Evolutionary conservation across 2,888 invertebrate genomes (phyloP).

Genomic region (Eilema griseolum): DNA sequence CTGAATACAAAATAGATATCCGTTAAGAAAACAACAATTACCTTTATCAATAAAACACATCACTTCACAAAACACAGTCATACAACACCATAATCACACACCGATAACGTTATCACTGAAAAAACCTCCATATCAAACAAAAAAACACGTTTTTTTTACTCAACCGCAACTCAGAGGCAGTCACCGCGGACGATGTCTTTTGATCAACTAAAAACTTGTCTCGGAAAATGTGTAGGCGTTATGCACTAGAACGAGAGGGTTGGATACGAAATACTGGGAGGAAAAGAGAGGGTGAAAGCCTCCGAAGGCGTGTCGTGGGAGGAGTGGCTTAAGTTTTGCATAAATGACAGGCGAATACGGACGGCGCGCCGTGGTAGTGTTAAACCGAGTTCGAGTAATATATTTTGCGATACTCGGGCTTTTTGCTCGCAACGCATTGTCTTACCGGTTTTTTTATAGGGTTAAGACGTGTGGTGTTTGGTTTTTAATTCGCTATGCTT

Average conservation of each 20-base stretch:
- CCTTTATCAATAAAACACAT: conserved; percentile 53
- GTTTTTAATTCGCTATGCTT: conserved; percentile 64
- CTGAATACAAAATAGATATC: conserved; percentile 6
- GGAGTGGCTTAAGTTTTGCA: conserved; percentile 79
- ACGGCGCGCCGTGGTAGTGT: conserved; percentile 54
- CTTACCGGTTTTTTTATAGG: conserved; percentile 70
- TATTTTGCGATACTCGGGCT: conserved; percentile 70
- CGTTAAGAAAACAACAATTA: conserved; percentile 37
- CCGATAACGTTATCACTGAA: conserved; percentile 55
- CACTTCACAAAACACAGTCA: conserved; percentile 57
- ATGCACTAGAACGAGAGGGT: conserved; percentile 66
- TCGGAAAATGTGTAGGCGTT: conserved; percentile 81
- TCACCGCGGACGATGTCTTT: conserved; percentile 75
- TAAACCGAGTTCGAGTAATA: conserved; percentile 61
- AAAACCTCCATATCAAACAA: conserved; percentile 39
- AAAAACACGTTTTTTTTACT: conserved; percentile 50
- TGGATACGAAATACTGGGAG: conserved; percentile 45
- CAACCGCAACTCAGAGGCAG: conserved; percentile 61
- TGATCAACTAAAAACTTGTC: conserved; percentile 81
- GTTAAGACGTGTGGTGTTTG: conserved; percentile 68
- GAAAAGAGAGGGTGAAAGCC: conserved; percentile 59
- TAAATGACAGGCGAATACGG: conserved; percentile 64
- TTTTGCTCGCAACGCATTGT: conserved; percentile 80
- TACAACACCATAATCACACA: conserved; percentile 53
- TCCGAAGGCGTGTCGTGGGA: conserved; percentile 71